Conservation (phyloP, 2,797 vertebrate genomes). For the Arvicola amphibius region DNA sequence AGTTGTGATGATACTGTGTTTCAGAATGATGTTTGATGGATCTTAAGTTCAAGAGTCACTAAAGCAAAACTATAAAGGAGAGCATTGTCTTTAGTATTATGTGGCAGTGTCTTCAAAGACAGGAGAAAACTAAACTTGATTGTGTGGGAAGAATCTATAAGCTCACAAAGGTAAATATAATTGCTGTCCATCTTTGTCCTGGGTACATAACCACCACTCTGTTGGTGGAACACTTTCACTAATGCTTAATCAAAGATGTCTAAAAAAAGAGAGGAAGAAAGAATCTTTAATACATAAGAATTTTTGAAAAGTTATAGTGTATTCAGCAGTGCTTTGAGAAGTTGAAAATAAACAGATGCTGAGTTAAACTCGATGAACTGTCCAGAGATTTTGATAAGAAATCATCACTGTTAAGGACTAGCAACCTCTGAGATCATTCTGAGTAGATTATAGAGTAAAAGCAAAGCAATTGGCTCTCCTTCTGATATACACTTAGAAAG, state of each 20-base stretch:
- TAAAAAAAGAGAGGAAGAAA: not conserved
- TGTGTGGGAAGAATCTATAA: not conserved
- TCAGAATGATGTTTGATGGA: not conserved
- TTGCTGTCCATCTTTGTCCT: not conserved
- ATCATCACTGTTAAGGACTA: not conserved
- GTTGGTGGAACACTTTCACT: not conserved
- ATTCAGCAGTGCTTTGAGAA: not conserved
- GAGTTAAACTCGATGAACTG: not conserved
- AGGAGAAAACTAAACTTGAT: not conserved
- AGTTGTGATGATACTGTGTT: not conserved
- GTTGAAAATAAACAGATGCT: not conserved
- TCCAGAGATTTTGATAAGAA: not conserved
- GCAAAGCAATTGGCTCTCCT: not conserved
- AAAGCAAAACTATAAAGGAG: not conserved
- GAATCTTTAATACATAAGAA: not conserved
- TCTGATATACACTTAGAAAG: not conserved
- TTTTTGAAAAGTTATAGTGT: not conserved
- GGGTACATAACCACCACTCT: no score
- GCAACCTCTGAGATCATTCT: no score
- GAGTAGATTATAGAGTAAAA: not conserved
- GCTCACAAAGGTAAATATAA: not conserved
- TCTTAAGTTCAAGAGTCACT: not conserved
- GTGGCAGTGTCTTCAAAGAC: fast-evolving
- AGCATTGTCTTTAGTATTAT: not conserved
- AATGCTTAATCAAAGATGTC: not conserved